These are phyloP conservation scores for Apocrypta bakeri DNA, from an alignment of 1,140 invertebrate genomes.

Conservation along the genomic window DNA sequence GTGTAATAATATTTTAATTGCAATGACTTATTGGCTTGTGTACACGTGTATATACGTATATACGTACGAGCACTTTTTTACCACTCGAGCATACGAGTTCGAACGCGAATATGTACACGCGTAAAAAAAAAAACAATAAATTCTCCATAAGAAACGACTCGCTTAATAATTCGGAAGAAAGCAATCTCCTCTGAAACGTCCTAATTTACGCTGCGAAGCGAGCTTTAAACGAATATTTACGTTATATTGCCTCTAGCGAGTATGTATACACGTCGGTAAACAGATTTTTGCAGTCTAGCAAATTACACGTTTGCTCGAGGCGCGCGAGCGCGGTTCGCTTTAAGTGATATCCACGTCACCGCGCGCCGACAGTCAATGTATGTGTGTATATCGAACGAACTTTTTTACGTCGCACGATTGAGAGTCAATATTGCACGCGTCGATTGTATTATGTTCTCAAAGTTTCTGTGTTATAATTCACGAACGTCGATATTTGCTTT, in stretches of 20 bases:
- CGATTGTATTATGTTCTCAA: neutral
- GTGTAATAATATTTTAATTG: no score
- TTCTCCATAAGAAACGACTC: no score
- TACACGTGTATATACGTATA: no score
- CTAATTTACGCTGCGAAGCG: neutral
- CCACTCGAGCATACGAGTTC: no score
- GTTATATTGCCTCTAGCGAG: no score
- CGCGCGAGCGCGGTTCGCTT: neutral
- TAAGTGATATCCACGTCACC: neutral
- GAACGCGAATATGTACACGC: no score
- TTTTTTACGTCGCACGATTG: neutral
- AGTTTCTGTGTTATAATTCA: neutral
- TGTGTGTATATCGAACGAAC: constrained; percentile 29
- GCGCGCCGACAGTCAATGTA: constrained; percentile 21
- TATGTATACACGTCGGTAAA: neutral
- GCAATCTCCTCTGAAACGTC: neutral
- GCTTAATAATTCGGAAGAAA: no score
- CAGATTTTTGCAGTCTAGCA: neutral
- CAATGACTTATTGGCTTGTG: no score
- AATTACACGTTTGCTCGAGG: neutral
- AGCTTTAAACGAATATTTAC: neutral
- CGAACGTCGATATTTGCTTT: no score
- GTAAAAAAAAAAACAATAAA: no score
- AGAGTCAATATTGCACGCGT: neutral
- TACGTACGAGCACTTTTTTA: no score